phyloP scores from a whole-genome alignment of 2,797 vertebrate genomes.

The Heteromormyrus szaboi region DNA sequence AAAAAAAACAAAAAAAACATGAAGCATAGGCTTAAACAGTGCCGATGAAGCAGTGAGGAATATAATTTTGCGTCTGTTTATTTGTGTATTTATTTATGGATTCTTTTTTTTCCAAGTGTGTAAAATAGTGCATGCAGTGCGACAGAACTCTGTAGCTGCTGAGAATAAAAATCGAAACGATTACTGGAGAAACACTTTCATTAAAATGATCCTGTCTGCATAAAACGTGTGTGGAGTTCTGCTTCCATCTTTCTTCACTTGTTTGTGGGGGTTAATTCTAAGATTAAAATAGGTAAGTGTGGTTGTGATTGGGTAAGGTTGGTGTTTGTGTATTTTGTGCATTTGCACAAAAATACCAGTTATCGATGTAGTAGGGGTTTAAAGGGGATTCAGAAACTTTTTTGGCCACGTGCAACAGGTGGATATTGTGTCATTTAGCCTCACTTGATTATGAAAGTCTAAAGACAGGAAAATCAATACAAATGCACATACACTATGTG shows the following conservation, averaged over 20 bases:
- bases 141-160: constrained; percentile 54
- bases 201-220: constrained; percentile 59
- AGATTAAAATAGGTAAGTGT: background rate
- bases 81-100: constrained; percentile 35
- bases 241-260: background rate
- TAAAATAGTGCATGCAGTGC: constrained; percentile 63
- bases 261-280: background rate
- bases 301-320: background rate
- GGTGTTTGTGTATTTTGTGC: background rate
- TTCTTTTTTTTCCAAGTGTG: constrained; percentile 35
- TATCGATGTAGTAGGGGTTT: background rate
- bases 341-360: background rate
- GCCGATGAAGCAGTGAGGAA: constrained; percentile 29
- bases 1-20: background rate
- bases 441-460: background rate
- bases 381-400: background rate
- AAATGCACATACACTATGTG: background rate
- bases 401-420: background rate
- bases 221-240: constrained; percentile 19
- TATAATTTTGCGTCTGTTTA: constrained; percentile 41
- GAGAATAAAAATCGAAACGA: constrained; percentile 43
- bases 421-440: background rate
- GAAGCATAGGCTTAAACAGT: background rate
- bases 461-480: background rate
- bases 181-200: constrained; percentile 51